Conservation (phyloP, 1,140 invertebrate genomes). For the Dendroctonus ponderosae region DNA sequence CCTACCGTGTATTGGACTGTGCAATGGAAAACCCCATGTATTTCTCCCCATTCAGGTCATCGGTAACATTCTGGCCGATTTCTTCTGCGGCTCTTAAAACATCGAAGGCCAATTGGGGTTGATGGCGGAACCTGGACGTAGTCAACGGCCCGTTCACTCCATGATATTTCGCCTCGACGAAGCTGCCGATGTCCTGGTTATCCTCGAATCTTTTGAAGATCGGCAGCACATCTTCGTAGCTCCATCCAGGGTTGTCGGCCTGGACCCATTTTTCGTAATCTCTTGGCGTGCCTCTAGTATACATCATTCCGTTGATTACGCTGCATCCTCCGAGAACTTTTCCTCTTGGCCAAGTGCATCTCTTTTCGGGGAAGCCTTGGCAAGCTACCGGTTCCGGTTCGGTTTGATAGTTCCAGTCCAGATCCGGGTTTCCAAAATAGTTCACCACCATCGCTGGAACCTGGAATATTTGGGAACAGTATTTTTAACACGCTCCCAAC, state of each 20-base stretch:
- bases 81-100: slow-evolving; percentile 63
- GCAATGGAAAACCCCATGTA: slow-evolving; percentile 51
- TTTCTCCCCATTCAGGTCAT: slow-evolving; percentile 60
- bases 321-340: slow-evolving; percentile 64
- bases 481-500: not conserved
- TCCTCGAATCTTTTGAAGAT: slow-evolving; percentile 58
- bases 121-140: slow-evolving; percentile 55
- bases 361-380: slow-evolving; percentile 52
- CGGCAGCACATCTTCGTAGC: slow-evolving; percentile 55
- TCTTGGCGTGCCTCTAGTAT: slow-evolving; percentile 65
- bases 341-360: slow-evolving; percentile 58
- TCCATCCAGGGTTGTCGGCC: slow-evolving; percentile 46
- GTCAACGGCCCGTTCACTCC: slow-evolving; percentile 53
- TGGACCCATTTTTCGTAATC: slow-evolving; percentile 72
- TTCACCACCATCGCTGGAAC: slow-evolving; percentile 58
- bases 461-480: slow-evolving; percentile 18
- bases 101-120: slow-evolving; percentile 55
- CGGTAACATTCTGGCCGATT: slow-evolving; percentile 55
- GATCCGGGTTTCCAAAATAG: slow-evolving; percentile 56
- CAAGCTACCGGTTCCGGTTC: slow-evolving; percentile 63
- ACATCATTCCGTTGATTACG: slow-evolving; percentile 72
- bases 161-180: slow-evolving; percentile 51
- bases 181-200: slow-evolving; percentile 55
- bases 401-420: slow-evolving; percentile 67
- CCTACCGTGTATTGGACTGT: slow-evolving; percentile 46